Percentiles rank a stretch among this genome's conserved stretches.
Conservation (phyloP, 1,140 invertebrate species). For the Orchestia grillus region DNA sequence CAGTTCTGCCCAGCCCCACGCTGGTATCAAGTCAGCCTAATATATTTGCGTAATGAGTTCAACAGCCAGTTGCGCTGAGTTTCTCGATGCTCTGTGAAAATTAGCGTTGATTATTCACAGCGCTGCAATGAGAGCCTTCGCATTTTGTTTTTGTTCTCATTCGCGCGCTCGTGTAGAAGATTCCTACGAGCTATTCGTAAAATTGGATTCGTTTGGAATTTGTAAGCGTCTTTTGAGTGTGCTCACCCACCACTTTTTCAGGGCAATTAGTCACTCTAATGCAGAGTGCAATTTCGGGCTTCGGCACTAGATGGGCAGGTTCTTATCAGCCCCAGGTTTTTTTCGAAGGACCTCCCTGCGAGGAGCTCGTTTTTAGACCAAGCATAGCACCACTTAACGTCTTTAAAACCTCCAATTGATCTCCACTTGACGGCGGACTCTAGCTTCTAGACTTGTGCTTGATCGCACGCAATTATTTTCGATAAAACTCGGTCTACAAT, state of each 20-base stretch:
- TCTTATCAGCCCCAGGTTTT: background rate
- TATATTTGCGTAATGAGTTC: too few species aligned
- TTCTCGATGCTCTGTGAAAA: background rate
- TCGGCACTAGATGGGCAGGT: background rate
- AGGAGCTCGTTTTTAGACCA: background rate
- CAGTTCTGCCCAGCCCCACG: background rate
- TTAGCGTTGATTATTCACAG: background rate
- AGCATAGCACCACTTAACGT: background rate
- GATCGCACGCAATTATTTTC: constrained; percentile 32
- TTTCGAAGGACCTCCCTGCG: background rate
- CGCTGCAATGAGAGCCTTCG: background rate
- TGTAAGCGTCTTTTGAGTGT: background rate
- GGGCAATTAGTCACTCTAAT: background rate
- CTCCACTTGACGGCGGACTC: constrained; percentile 4
- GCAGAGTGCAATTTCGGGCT: background rate
- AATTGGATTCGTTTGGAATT: background rate
- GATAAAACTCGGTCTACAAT: background rate
- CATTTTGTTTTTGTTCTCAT: background rate
- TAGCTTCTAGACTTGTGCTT: background rate
- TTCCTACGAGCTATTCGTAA: background rate
- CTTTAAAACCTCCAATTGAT: constrained; percentile 1
- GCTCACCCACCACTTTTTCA: background rate
- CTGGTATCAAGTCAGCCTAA: too few species aligned
- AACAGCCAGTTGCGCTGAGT: background rate
- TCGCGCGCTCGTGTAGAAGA: background rate